A percentile compares a stretch with the other conserved stretches of the same genome.
phyloP scores from a whole-genome alignment of 2,113 vertebrate genomes.

The Lathamus discolor region DNA sequence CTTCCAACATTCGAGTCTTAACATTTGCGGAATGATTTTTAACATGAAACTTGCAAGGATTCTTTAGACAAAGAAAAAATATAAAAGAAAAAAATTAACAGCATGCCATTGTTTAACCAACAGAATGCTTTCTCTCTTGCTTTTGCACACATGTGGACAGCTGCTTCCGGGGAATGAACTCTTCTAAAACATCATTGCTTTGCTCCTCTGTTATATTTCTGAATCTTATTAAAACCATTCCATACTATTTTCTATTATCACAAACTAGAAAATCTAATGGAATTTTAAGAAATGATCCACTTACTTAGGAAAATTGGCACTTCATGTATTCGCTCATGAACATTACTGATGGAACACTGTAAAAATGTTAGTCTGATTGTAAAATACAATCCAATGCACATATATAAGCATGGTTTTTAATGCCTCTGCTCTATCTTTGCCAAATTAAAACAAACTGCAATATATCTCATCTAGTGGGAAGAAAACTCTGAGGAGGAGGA shows the following conservation, averaged over 20 bases:
- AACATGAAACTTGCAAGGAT: not conserved
- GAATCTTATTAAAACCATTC: slow-evolving; percentile 2
- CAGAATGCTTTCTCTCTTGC: not conserved
- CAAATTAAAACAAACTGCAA: slow-evolving; percentile 10
- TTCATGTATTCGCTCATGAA: not conserved
- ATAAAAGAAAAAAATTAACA: not conserved
- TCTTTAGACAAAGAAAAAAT: not conserved
- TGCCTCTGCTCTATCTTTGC: not conserved
- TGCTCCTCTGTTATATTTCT: not conserved
- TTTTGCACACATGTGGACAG: slow-evolving; percentile 13
- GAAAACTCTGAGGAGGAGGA: not conserved
- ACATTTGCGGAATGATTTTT: not conserved
- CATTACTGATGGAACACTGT: not conserved
- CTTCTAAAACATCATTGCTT: not conserved
- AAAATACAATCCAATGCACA: not conserved
- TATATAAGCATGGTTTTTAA: not conserved
- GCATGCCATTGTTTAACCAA: slow-evolving; percentile 6
- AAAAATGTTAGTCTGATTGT: not conserved
- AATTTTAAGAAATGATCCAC: not conserved
- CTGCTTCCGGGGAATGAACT: slow-evolving; percentile 18
- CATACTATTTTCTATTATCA: not conserved
- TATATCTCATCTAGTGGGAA: not conserved
- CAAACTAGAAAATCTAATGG: not conserved
- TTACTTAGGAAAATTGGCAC: not conserved
- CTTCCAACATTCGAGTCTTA: not conserved